Evolutionary conservation across 2,888 invertebrate genomes (phyloP), one percentile per base, ranked within the genome.

Genomic region (Octodonta nipae): DNA sequence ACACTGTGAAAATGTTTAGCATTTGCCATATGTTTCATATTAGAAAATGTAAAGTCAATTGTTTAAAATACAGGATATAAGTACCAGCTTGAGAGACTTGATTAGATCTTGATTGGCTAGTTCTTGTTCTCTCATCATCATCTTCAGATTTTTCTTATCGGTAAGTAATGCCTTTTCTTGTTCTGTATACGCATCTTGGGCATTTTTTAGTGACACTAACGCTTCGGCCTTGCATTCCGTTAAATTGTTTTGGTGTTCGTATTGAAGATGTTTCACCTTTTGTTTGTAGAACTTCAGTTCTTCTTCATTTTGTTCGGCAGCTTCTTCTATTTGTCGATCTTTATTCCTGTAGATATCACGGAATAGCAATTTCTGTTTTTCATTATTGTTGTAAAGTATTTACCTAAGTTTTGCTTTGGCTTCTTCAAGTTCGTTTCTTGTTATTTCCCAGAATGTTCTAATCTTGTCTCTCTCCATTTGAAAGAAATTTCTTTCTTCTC

Each of bases 401-500:
- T 48, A 70, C 66, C 78, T 65, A 8, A 79, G 55, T 49, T 71
- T 69, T 4, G 85, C 80, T 54, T 78, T 76, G 7, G 75, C 75
- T 64, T 89, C 86, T 52, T 91, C 87, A 25, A 92, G 63, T 55
- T 93, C 87, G 47, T 83, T 78, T 44, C 86, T 74, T 0, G 91
- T 85, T 33, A 93, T 89, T 62, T 93, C 92, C 93, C 93, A 95
- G 58, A 91, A 92, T 3, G 87, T 87, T 45, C 88, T 73, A 10
- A 93, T 70, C 64, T 92, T 92, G 58, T 93, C 93, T 45, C 93
- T 70, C 65, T 95, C 95, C 49, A 93, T 61, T 63, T 93, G 93
- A 52, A 91, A 93, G 58, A 83, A 93, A 61, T 93, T 93, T 33
- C 95, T 66, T 60, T 95, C 93, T 60, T 93, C 93, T 49, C 93